A percentile compares a stretch with the other conserved stretches of the same genome.
Evolutionary conservation across 2,888 invertebrate species (phyloP).

Genomic region (Myopa tessellatipennis): DNA sequence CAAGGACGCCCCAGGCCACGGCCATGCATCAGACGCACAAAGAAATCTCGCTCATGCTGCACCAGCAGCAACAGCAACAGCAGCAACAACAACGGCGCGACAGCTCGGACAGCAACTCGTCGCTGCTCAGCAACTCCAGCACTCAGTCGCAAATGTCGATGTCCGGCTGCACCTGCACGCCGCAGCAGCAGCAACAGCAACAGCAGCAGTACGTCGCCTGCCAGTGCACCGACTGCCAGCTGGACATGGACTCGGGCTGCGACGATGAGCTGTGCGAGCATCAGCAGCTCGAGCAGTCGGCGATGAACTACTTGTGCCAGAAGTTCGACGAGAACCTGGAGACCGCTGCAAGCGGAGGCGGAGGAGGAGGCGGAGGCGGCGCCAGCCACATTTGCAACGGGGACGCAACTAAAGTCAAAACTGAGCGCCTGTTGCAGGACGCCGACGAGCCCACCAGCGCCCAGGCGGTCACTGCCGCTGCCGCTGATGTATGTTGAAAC

Average conservation of each 20-base stretch:
- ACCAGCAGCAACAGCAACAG: constrained; percentile 53
- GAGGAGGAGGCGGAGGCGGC: constrained; percentile 44
- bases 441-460: constrained; percentile 48
- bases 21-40: constrained; percentile 50
- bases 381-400: constrained; percentile 36
- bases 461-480: constrained; percentile 37
- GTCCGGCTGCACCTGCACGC: constrained; percentile 60
- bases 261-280: constrained; percentile 64
- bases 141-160: constrained; percentile 54
- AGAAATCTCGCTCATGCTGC: constrained; percentile 56
- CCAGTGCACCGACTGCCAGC: constrained; percentile 53
- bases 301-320: constrained; percentile 67
- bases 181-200: constrained; percentile 48
- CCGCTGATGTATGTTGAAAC: constrained; percentile 57
- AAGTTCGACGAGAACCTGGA: constrained; percentile 68
- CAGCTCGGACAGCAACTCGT: constrained; percentile 67
- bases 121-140: constrained; percentile 66
- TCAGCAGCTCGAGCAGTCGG: constrained; percentile 50
- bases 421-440: constrained; percentile 34
- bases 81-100: constrained; percentile 63
- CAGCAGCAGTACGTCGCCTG: constrained; percentile 64
- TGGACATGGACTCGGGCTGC: constrained; percentile 63
- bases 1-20: constrained; percentile 44
- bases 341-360: constrained; percentile 53
- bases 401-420: constrained; percentile 45